phyloP scores from a whole-genome alignment of 2,888 invertebrate species.

The Acleris laterana region DNA sequence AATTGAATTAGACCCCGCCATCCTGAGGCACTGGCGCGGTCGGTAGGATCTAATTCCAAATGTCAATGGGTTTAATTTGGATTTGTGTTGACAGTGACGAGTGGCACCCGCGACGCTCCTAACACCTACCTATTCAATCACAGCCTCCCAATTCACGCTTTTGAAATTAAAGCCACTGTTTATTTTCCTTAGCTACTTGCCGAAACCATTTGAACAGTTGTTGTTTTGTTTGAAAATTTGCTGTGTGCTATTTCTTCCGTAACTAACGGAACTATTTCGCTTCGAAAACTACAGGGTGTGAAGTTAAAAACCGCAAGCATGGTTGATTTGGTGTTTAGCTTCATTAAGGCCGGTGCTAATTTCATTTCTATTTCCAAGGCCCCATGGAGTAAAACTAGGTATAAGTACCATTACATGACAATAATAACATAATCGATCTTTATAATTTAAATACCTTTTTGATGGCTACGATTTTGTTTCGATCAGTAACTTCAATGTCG shows the following conservation, averaged over 20 bases:
- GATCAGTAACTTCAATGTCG: too few relatives aligned
- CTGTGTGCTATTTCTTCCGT: slow-evolving; percentile 20
- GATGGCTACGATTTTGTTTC: too few relatives aligned
- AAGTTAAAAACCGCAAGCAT: slow-evolving; percentile 18
- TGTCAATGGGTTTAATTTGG: slow-evolving; percentile 76
- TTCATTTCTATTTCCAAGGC: not conserved
- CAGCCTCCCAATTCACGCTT: slow-evolving; percentile 8
- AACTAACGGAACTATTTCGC: slow-evolving; percentile 22
- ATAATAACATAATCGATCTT: not conserved
- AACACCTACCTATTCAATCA: slow-evolving; percentile 27
- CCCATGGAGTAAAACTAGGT: not conserved
- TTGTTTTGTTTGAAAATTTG: slow-evolving; percentile 10
- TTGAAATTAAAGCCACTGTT: slow-evolving; percentile 3
- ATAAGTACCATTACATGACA: too few relatives aligned
- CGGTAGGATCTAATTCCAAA: slow-evolving; percentile 65
- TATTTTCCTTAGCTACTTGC: slow-evolving; percentile 10
- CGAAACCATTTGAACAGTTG: slow-evolving; percentile 7
- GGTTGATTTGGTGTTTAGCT: slow-evolving; percentile 1
- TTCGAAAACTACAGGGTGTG: not conserved
- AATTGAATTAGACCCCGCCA: slow-evolving; percentile 62
- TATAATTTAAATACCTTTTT: too few relatives aligned
- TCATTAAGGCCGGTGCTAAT: slow-evolving; percentile 6
- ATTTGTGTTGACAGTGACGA: slow-evolving; percentile 55
- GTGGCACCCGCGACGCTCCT: slow-evolving; percentile 23
- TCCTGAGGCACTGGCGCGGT: slow-evolving; percentile 41